phyloP scores from a whole-genome alignment of 2,888 invertebrate species.

The Chalcis sispes region DNA sequence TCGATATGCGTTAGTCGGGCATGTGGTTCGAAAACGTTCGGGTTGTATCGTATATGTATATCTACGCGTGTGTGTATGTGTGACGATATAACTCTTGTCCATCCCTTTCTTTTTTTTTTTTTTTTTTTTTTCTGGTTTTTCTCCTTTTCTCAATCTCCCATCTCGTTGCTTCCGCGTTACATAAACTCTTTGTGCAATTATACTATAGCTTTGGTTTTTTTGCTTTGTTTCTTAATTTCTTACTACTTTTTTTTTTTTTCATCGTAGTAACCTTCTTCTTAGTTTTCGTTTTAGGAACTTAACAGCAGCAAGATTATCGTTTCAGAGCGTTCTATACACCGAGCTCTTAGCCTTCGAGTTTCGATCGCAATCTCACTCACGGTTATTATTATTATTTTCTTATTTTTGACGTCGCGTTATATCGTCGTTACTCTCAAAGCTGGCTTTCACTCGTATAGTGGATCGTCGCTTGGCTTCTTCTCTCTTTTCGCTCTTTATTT shows the following conservation, averaged over 20 bases:
- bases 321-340: not conserved
- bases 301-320: constrained; percentile 46
- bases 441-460: constrained; percentile 21
- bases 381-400: not conserved
- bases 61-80: not conserved
- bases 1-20: constrained; percentile 57
- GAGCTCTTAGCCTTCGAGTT: constrained; percentile 30
- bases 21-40: too few species aligned
- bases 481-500: too few species aligned
- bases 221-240: not conserved
- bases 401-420: not conserved
- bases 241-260: constrained; percentile 18
- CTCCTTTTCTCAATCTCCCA: too few species aligned
- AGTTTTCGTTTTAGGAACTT: constrained; percentile 49
- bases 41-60: too few species aligned
- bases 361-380: constrained; percentile 17
- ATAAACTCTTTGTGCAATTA: too few species aligned
- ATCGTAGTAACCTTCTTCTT: too few species aligned
- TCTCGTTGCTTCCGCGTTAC: too few species aligned
- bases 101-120: not conserved
- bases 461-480: constrained; percentile 33
- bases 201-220: too few species aligned
- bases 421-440: not conserved
- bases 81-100: not conserved
- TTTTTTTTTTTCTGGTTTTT: not conserved